phyloP scores from a whole-genome alignment of 2,888 invertebrate species.

The Macrophya alboannulata region DNA sequence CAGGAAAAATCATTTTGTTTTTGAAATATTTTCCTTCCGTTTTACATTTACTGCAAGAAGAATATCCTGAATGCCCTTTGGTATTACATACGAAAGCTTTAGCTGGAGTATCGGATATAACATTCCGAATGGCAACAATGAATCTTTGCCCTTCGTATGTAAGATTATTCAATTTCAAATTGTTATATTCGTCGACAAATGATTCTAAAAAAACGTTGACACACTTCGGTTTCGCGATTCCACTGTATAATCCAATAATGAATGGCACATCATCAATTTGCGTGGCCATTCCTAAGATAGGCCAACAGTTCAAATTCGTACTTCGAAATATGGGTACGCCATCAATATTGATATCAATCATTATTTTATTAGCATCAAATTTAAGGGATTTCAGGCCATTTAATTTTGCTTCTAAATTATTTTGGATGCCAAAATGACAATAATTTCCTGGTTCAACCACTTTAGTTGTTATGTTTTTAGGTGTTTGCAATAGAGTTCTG shows the following conservation, averaged over 20 bases:
- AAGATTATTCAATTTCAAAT: slow-evolving; percentile 45
- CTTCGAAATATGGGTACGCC: slow-evolving; percentile 53
- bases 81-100: slow-evolving; percentile 60
- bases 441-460: slow-evolving; percentile 41
- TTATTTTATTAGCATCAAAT: slow-evolving; percentile 3
- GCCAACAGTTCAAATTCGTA: slow-evolving; percentile 53
- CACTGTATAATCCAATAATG: slow-evolving; percentile 40
- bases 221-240: slow-evolving; percentile 26
- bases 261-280: slow-evolving; percentile 27
- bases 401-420: slow-evolving; percentile 21
- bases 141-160: slow-evolving; percentile 41
- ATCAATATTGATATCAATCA: slow-evolving; percentile 55
- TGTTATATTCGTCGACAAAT: slow-evolving; percentile 42
- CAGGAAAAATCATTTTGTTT: slow-evolving; percentile 61
- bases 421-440: slow-evolving; percentile 28
- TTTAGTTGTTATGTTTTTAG: slow-evolving; percentile 23
- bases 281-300: slow-evolving; percentile 45
- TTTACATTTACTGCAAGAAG: slow-evolving; percentile 59
- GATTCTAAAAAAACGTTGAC: slow-evolving; percentile 37
- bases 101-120: slow-evolving; percentile 62
- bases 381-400: slow-evolving; percentile 16
- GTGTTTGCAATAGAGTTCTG: slow-evolving; percentile 34
- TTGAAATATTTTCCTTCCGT: slow-evolving; percentile 55
- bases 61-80: slow-evolving; percentile 61
- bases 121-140: slow-evolving; percentile 46